phyloP scores from a whole-genome alignment of 2,797 vertebrate genomes.

The Yasuhikotakia modesta region DNA sequence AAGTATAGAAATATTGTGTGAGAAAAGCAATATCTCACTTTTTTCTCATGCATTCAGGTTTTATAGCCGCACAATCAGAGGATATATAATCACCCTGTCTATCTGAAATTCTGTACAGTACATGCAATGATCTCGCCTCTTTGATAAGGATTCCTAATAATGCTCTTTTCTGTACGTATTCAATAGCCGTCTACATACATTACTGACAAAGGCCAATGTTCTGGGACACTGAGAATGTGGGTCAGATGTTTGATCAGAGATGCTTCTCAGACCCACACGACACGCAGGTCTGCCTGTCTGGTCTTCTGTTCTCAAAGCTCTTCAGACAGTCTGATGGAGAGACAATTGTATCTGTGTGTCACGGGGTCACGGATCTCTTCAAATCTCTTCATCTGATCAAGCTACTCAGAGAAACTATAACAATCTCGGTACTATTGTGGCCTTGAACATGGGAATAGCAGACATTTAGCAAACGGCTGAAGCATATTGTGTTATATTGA shows the following conservation, averaged over 20 bases:
- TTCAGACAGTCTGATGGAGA: constrained; percentile 15
- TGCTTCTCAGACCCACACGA: constrained; percentile 2
- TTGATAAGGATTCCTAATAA: constrained; percentile 24
- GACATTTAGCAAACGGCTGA: not conserved
- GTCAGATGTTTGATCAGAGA: constrained; percentile 48
- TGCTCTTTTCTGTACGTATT: constrained; percentile 29
- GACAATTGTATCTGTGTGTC: constrained; percentile 23
- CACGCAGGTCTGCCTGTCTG: constrained; percentile 4
- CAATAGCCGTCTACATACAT: constrained; percentile 39
- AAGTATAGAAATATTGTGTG: constrained; percentile 18
- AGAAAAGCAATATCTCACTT: constrained; percentile 5
- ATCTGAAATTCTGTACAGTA: constrained; percentile 7
- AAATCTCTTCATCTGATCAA: constrained; percentile 4
- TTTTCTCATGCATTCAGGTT: not conserved
- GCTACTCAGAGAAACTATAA: not conserved
- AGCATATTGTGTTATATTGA: constrained; percentile 9
- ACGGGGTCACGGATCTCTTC: not conserved
- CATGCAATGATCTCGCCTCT: constrained; percentile 5
- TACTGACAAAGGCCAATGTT: constrained; percentile 39
- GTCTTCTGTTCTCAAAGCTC: constrained; percentile 12
- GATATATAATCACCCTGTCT: constrained; percentile 27
- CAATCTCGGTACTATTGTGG: not conserved
- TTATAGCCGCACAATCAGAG: not conserved
- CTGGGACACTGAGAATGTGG: constrained; percentile 44
- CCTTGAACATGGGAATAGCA: not conserved